Evolutionary conservation across 1,140 invertebrate genomes (phyloP).

Genomic region (Papilio polytes): DNA sequence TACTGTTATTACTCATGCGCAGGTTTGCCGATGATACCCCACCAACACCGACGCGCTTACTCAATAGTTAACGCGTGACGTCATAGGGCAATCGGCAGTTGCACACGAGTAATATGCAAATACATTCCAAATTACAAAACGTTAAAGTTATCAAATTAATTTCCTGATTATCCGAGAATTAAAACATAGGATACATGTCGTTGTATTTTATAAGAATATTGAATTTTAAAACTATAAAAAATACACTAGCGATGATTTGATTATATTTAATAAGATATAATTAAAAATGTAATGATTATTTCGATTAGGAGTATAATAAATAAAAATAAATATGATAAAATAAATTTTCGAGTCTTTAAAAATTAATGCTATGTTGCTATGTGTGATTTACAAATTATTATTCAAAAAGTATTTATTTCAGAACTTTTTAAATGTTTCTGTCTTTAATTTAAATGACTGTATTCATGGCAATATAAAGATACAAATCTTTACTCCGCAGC

Average conservation of each 20-base stretch:
- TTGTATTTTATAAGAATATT: not conserved
- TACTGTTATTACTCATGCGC: no score
- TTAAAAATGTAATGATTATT: not conserved
- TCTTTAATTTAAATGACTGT: not conserved
- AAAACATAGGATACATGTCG: not conserved
- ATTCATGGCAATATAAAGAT: not conserved
- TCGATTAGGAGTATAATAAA: not conserved
- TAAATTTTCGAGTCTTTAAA: not conserved
- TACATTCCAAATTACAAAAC: not conserved
- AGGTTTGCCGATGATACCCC: no score
- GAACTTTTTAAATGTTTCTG: not conserved
- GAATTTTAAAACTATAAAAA: not conserved
- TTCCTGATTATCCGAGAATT: no score
- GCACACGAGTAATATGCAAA: not conserved
- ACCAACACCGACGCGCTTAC: no score
- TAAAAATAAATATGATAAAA: slow-evolving; percentile 9
- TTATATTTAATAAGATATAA: not conserved
- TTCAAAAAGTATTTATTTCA: no score
- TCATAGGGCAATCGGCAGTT: no score
- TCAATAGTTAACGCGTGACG: no score
- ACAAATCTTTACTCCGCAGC: not conserved
- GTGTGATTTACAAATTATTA: not conserved
- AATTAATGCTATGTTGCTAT: not conserved
- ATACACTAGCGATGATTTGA: not conserved
- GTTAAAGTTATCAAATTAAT: no score